phyloP scores from a whole-genome alignment of 2,888 invertebrate genomes.

The Agrochola litura region DNA sequence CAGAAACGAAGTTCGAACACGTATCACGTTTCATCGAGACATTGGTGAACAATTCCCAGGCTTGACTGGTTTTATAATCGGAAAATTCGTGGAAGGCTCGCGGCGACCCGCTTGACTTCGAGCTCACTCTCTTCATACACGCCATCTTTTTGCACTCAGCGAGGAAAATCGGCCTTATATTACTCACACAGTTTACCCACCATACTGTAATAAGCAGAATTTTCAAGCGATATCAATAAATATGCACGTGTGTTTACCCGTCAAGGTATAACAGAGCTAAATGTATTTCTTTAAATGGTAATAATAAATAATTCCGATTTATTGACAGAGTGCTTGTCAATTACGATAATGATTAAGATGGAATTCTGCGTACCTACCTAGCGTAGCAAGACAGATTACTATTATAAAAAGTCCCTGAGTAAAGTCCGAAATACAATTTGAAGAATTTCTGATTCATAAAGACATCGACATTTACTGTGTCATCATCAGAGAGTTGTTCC shows the following conservation, averaged over 20 bases:
- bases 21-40: slow-evolving; percentile 76
- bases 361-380: slow-evolving; percentile 25
- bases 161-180: slow-evolving; percentile 66
- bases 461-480: background rate
- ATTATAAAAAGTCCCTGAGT: slow-evolving; percentile 31
- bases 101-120: slow-evolving; percentile 58
- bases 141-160: slow-evolving; percentile 58
- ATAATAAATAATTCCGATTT: slow-evolving; percentile 15
- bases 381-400: slow-evolving; percentile 22
- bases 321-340: slow-evolving; percentile 18
- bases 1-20: slow-evolving; percentile 73
- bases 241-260: slow-evolving; percentile 19
- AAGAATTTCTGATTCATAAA: slow-evolving; percentile 42
- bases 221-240: slow-evolving; percentile 16
- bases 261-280: background rate
- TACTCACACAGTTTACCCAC: slow-evolving; percentile 36
- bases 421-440: slow-evolving; percentile 22
- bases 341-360: slow-evolving; percentile 34
- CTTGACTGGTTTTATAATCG: slow-evolving; percentile 82
- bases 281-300: slow-evolving; percentile 23
- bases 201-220: slow-evolving; percentile 35
- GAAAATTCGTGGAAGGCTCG: slow-evolving; percentile 85
- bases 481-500: slow-evolving; percentile 4
- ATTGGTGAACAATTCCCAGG: slow-evolving; percentile 74
- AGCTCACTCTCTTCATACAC: slow-evolving; percentile 53